phyloP scores from a whole-genome alignment of 2,113 vertebrate genomes.

The Oostethus manadensis region DNA sequence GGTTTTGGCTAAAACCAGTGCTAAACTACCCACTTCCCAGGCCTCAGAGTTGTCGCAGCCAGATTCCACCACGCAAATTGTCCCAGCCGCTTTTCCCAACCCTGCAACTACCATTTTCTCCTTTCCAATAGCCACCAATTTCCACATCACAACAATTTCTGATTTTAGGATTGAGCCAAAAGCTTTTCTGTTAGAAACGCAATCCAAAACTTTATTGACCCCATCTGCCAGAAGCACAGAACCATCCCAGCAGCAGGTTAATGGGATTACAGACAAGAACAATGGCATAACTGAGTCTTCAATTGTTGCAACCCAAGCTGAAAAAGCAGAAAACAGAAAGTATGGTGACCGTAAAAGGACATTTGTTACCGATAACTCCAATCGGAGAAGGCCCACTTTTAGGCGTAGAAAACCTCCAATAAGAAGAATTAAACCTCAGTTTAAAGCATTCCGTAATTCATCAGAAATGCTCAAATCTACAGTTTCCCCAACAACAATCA shows the following conservation, averaged over 20 bases:
- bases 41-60: slow-evolving; percentile 38
- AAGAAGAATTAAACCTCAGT: slow-evolving; percentile 44
- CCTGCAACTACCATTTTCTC: slow-evolving; percentile 11
- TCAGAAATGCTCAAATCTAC: slow-evolving; percentile 37
- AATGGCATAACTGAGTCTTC: slow-evolving; percentile 19
- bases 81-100: slow-evolving; percentile 10
- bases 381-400: slow-evolving; percentile 57
- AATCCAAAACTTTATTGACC: slow-evolving; percentile 9
- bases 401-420: slow-evolving; percentile 59
- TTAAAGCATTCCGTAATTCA: slow-evolving; percentile 26
- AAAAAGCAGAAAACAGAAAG: slow-evolving; percentile 28
- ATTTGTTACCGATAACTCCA: slow-evolving; percentile 30
- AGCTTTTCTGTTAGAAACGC: slow-evolving; percentile 1
- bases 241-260: slow-evolving; percentile 12
- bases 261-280: slow-evolving; percentile 6
- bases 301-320: slow-evolving; percentile 8
- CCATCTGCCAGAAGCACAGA: slow-evolving; percentile 16
- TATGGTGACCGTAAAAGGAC: slow-evolving; percentile 36
- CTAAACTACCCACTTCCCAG: slow-evolving; percentile 41
- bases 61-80: slow-evolving; percentile 28
- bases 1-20: slow-evolving; percentile 65
- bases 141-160: neutral
- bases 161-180: neutral
- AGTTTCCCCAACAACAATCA: slow-evolving; percentile 16
- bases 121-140: neutral